A percentile compares a stretch with the other conserved stretches of the same genome.
Conservation (phyloP, 2,797 vertebrate genomes). For the Galagoides demidoff region DNA sequence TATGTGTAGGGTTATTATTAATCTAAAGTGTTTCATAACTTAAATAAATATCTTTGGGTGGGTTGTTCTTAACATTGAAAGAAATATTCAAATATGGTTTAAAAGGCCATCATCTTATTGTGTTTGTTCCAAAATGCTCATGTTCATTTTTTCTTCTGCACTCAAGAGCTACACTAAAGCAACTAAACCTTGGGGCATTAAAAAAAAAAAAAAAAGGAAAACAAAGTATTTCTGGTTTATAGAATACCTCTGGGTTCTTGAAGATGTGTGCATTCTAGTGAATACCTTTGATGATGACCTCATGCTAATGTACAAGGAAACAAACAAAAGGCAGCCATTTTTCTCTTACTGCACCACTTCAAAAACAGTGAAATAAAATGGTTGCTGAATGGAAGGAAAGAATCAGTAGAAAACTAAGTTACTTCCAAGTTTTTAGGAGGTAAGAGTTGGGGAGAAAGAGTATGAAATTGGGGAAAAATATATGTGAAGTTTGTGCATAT, state of each 20-base stretch:
- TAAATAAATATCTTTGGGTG: conserved; percentile 15
- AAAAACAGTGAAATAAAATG: conserved; percentile 79
- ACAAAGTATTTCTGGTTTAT: background rate
- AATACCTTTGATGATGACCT: conserved; percentile 84
- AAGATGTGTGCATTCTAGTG: conserved; percentile 77
- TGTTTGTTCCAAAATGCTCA: conserved; percentile 52
- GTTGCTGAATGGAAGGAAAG: conserved; percentile 78
- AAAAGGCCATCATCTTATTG: conserved; percentile 34
- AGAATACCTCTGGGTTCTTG: conserved; percentile 72
- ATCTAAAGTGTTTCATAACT: conserved; percentile 36
- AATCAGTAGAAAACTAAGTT: conserved; percentile 73
- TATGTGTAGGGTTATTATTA: conserved; percentile 5
- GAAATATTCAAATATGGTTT: conserved; percentile 22
- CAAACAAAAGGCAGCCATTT: conserved; percentile 89
- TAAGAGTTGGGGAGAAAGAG: background rate
- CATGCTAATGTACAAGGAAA: conserved; percentile 82
- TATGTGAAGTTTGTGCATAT: background rate
- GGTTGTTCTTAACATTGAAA: conserved; percentile 1
- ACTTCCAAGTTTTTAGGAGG: conserved; percentile 41
- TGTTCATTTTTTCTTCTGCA: conserved; percentile 49
- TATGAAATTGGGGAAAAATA: background rate
- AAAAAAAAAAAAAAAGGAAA: conserved; percentile 54
- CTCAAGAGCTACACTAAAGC: conserved; percentile 30
- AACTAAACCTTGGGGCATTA: conserved; percentile 61
- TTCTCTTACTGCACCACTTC: conserved; percentile 83